Evolutionary conservation across 92 coral and sea anemone species (phyloP).

Genomic region (Parazoanthus swiftii): DNA sequence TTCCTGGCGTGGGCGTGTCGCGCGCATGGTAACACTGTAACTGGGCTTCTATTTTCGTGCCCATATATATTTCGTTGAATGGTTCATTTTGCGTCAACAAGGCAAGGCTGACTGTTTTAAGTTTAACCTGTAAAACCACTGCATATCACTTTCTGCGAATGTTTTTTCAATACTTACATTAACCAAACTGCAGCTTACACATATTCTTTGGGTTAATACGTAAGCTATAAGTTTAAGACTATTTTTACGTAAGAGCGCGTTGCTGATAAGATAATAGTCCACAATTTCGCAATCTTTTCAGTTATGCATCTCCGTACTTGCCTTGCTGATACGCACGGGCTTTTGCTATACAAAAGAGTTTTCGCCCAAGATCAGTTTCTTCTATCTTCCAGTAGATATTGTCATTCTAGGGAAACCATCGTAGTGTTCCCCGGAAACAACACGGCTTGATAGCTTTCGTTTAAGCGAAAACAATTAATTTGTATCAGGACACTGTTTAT

Average conservation of each 20-base stretch:
- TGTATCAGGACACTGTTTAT: background rate
- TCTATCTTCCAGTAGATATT: background rate
- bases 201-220: background rate
- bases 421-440: background rate
- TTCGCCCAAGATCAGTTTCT: too few relatives aligned
- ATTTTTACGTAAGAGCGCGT: too few relatives aligned
- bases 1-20: slow-evolving; percentile 35
- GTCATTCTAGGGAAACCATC: background rate
- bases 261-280: too few relatives aligned
- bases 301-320: too few relatives aligned
- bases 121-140: background rate
- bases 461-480: background rate
- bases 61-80: background rate
- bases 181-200: background rate
- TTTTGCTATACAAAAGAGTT: too few relatives aligned
- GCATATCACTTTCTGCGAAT: background rate
- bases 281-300: too few relatives aligned
- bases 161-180: background rate
- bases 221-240: too few relatives aligned
- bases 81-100: slow-evolving; percentile 31
- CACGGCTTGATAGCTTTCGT: background rate
- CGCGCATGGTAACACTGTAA: background rate
- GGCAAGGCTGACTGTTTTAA: background rate
- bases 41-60: background rate
- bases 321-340: too few relatives aligned